Evolutionary conservation across 64 coral and sea anemone genomes (phyloP).

Genomic region (Cladopsammia gracilis): DNA sequence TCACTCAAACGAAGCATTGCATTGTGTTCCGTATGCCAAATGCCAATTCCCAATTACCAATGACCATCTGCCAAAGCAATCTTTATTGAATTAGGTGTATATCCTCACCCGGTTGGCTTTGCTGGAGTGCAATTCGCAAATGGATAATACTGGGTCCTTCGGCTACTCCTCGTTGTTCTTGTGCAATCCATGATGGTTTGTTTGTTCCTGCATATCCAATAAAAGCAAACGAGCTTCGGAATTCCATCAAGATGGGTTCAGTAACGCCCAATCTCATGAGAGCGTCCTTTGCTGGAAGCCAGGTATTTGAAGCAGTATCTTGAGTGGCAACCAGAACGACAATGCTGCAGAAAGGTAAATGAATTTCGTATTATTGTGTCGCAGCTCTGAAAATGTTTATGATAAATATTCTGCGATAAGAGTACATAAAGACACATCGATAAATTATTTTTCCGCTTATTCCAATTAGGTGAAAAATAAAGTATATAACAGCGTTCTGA

Average conservation of each 20-base stretch:
- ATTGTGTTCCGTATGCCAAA: too few relatives aligned
- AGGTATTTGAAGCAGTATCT: background rate
- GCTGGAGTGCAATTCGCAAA: slow-evolving; percentile 3
- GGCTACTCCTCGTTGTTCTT: background rate
- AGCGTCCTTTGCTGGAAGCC: background rate
- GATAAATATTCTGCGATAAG: too few relatives aligned
- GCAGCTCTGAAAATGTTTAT: too few relatives aligned
- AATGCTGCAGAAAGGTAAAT: background rate
- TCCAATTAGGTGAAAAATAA: too few relatives aligned
- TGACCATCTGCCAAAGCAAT: too few relatives aligned
- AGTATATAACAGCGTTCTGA: too few relatives aligned
- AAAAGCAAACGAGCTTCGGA: slow-evolving; percentile 43
- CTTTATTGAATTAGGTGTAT: too few relatives aligned
- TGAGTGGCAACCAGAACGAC: slow-evolving; percentile 36
- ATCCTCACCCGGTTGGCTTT: background rate
- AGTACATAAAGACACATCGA: too few relatives aligned
- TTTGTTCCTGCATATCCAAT: background rate
- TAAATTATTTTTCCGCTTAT: too few relatives aligned
- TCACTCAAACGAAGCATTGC: too few relatives aligned
- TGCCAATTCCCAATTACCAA: too few relatives aligned
- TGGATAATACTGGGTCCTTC: slow-evolving; percentile 41
- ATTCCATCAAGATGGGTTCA: background rate
- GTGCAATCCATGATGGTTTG: slow-evolving; percentile 37
- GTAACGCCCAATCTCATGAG: slow-evolving; percentile 13
- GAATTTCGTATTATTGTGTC: background rate